Evolutionary conservation across 30 jellyfish, hydroid and myxozoan species (phyloP), one percentile per base, ranked within the genome.

Genomic region (Haliclystus octoradiatus): DNA sequence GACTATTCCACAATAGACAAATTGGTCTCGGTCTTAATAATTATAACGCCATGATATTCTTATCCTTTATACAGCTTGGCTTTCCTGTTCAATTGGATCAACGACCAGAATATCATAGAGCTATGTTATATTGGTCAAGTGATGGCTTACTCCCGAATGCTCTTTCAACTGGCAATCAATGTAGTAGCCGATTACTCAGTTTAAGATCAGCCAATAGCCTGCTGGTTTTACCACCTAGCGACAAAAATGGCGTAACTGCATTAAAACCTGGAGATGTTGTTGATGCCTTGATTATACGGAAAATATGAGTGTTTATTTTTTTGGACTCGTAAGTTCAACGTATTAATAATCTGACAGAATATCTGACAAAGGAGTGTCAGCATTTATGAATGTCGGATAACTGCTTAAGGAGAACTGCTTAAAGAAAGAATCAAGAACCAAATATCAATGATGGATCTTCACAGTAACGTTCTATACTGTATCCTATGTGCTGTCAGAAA

Each of bases 101-200:
- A 24, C 63, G 98, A 53, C 98, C 98, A 15, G 98, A 89, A 68
- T 89, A 80, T 67, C 98, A 89, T 60, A 87, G 98, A 50, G 95
- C 95, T 0, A 22, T 68, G 24, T 75, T 89, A 24, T 62, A 75
- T 35, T 89, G 93, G 94, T 71, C 72, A 31, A 73, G 65, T 28
- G 78, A 85, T 7, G 95, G 73, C 52, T 85, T 83, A 0, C 76
- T 89, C 12, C 98, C 98, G 15, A 57, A 69, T 33, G 98, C 98
- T 25, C 52, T 66, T 22, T 31, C 95, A 19, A 89, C 98, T n/a
- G 98, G 98, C 23, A 89, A 93, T 57, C 98, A 89, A 49, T 89
- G 98, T 80, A 89, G 98, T 67, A 89, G 98, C 62, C 95, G 98
- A 40, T 51, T 89, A 46, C 77, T 89, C 31, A 89, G 98, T 75